A percentile compares a stretch with the other conserved stretches of the same genome.
Evolutionary conservation across 2,113 vertebrate genomes (phyloP).

Genomic region (Proterorhinus semilunaris): DNA sequence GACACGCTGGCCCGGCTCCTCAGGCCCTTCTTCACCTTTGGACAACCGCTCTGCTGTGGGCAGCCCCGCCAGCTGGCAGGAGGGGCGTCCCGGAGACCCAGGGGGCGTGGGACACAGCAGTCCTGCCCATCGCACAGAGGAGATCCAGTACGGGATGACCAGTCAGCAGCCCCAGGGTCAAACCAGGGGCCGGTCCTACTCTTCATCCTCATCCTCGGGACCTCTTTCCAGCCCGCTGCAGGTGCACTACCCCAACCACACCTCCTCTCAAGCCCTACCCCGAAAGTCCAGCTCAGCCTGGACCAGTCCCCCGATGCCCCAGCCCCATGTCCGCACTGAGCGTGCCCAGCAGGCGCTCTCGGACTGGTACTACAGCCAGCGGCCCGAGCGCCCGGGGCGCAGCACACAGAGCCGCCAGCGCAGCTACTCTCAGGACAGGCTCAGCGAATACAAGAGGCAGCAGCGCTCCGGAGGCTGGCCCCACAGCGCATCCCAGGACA

Average conservation of each 20-base stretch:
- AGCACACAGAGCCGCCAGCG: conserved; percentile 85
- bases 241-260: conserved; percentile 71
- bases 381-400: conserved; percentile 76
- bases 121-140: conserved; percentile 76
- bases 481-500: conserved; percentile 93
- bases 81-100: conserved; percentile 58
- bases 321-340: conserved; percentile 48
- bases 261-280: conserved; percentile 60
- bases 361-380: conserved; percentile 89
- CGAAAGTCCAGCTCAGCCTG: conserved; percentile 58
- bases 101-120: conserved; percentile 75
- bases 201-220: conserved; percentile 78
- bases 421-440: conserved; percentile 91
- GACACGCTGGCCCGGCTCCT: conserved; percentile 71
- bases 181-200: conserved; percentile 71
- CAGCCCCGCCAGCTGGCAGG: conserved; percentile 69
- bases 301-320: conserved; percentile 69
- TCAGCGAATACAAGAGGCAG: conserved; percentile 74
- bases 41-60: conserved; percentile 67
- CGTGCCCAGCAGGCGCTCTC: conserved; percentile 87
- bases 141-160: conserved; percentile 80
- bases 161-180: conserved; percentile 70
- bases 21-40: conserved; percentile 73
- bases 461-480: conserved; percentile 79
- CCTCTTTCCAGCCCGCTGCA: conserved; percentile 70